phyloP scores from a whole-genome alignment of 53 echinoderm and acorn worm genomes.

The Glandiceps talaboti region DNA sequence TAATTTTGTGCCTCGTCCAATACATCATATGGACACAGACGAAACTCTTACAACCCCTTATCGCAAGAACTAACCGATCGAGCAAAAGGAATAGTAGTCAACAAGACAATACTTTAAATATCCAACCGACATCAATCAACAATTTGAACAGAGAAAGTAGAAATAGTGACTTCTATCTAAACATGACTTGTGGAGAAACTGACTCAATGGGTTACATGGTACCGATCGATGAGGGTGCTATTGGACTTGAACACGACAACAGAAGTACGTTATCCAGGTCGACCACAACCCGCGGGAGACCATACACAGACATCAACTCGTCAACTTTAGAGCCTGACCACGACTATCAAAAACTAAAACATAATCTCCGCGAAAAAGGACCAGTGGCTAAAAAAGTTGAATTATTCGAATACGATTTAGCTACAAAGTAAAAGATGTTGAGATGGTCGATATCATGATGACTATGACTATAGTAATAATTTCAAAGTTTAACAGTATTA shows the following conservation, averaged over 20 bases:
- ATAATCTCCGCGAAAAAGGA: neutral
- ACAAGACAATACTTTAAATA: neutral
- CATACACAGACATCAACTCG: neutral
- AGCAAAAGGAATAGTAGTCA: neutral
- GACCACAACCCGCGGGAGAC: too few species aligned
- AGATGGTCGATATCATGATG: too few species aligned
- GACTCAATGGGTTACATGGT: neutral
- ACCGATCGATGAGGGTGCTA: neutral
- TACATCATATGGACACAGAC: neutral
- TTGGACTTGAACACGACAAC: neutral
- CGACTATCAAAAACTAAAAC: neutral
- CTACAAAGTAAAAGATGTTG: neutral
- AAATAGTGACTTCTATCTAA: neutral
- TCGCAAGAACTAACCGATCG: neutral
- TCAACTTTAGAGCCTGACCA: neutral
- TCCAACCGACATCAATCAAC: neutral
- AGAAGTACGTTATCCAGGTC: neutral
- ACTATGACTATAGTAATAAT: too few species aligned
- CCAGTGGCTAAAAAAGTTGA: neutral
- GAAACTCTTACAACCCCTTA: neutral
- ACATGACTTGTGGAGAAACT: neutral
- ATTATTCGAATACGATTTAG: neutral
- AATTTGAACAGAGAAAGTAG: neutral
- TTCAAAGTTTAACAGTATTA: too few species aligned
- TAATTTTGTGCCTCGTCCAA: neutral